Evolutionary conservation across 1,140 invertebrate genomes (phyloP).

Genomic region (Listronotus bonariensis): DNA sequence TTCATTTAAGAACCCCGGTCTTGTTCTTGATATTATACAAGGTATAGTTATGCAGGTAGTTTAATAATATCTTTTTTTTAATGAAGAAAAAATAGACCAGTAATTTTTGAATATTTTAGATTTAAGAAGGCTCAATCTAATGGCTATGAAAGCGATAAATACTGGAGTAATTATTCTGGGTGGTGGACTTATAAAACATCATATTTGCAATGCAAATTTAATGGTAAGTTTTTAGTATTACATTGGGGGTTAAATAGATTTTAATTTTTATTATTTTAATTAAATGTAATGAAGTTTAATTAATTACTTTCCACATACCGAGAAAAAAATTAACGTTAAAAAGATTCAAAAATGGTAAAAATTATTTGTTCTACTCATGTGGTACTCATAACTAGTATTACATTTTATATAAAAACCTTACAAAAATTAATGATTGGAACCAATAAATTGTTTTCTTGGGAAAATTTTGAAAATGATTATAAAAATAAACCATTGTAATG

Average conservation of each 20-base stretch:
- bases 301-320: too few species aligned
- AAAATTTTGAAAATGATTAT: too few species aligned
- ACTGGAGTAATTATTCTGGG: conserved; percentile 98
- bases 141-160: conserved; percentile 91
- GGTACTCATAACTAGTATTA: too few species aligned
- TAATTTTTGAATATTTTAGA: conserved; percentile 62
- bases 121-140: conserved; percentile 86
- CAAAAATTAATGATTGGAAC: too few species aligned
- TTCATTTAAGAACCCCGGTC: conserved; percentile 88
- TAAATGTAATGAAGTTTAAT: neutral
- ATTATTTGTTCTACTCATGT: too few species aligned
- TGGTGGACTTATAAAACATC: conserved; percentile 97
- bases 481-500: too few species aligned
- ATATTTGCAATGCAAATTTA: conserved; percentile 97
- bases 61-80: conserved; percentile 10
- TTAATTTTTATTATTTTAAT: neutral
- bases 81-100: neutral
- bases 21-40: conserved; percentile 92
- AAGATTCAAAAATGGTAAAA: too few species aligned
- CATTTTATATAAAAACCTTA: too few species aligned
- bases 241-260: too few species aligned
- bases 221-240: conserved; percentile 67
- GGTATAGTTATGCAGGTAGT: conserved; percentile 57
- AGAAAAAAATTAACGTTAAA: too few species aligned
- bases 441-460: too few species aligned